Base-by-base conservation (phyloP, 1,140 invertebrate species). In the Saccostrea cuccullata region DNA sequence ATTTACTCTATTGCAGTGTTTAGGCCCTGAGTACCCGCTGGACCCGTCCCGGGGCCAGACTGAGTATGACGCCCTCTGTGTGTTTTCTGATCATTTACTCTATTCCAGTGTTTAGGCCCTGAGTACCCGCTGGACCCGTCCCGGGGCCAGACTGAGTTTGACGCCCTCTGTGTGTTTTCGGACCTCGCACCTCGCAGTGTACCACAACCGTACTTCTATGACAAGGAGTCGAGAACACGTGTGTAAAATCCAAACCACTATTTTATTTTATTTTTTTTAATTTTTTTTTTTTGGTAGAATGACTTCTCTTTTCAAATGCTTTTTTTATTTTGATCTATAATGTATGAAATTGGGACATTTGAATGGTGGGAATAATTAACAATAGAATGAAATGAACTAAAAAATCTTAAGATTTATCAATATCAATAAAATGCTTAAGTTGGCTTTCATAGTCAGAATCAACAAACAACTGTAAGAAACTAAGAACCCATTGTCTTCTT, bases 21-120 rank as follows among this genome's bases (percentile, higher is more conserved):
- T 92, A 30, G 92, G 92, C 11, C 86, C 89, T 55, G 88, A 87
- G 9, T 91, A 88, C 55, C 92, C 92, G 3, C 86, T 92, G n/a
- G 55, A 56, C 36, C 56, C 40, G 64, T 85, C 84, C 0, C 83
- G 92, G 30, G 84, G 89, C 1, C 64, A 86, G 15, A 55, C 88
- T 15, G 91, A 92, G 40, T 91, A 90, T 85, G 85, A 90, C 55
- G 91, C 91, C 26, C 56, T 89, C 11, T 30, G 36, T 0, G 91
- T 86, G 77, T 92, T 92, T 77, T 77, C 30, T 36, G 30, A 36
- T 36, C 30, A 73, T 30, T 83, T 77, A 0, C 30, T 36, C 36
- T 20, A 58, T 89, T 88, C 6, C 86, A 92, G 92, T 90, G 88
- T 88, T 82, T 92, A 30, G 92, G 92, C 11, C 86, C 89, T 40